These are phyloP conservation scores for Achlya flavicornis DNA, from an alignment of 2,888 invertebrate genomes.

Conservation along the genomic window DNA sequence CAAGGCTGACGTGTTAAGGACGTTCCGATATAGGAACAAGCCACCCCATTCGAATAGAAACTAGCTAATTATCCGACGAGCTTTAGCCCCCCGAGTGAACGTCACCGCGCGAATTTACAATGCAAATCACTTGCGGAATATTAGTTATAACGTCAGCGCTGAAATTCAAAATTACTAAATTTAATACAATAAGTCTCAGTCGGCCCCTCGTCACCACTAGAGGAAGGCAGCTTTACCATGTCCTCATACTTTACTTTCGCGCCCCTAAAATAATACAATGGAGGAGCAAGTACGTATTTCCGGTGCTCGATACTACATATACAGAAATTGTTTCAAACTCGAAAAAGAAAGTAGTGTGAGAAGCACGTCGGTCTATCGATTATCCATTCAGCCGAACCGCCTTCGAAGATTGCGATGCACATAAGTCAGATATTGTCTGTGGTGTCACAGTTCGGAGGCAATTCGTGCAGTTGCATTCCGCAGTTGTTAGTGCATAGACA, in stretches of 20 bases:
- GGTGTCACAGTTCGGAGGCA: slow-evolving; percentile 68
- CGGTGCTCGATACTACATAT: slow-evolving; percentile 48
- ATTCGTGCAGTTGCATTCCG: slow-evolving; percentile 69
- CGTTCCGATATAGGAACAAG: slow-evolving; percentile 58
- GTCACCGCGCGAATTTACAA: slow-evolving; percentile 81
- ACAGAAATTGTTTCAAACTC: slow-evolving; percentile 57
- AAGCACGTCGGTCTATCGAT: slow-evolving; percentile 71
- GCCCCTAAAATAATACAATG: slow-evolving; percentile 61
- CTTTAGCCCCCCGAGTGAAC: slow-evolving; percentile 73
- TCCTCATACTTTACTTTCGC: slow-evolving; percentile 51
- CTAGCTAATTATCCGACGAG: slow-evolving; percentile 81
- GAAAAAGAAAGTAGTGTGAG: slow-evolving; percentile 58
- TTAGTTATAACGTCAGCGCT: slow-evolving; percentile 79
- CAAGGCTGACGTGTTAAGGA: slow-evolving; percentile 64
- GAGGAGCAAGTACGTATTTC: slow-evolving; percentile 78
- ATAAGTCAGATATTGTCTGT: slow-evolving; percentile 69
- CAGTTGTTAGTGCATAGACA: slow-evolving; percentile 59
- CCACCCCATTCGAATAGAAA: slow-evolving; percentile 77
- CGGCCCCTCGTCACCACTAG: slow-evolving; percentile 74
- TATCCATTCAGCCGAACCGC: slow-evolving; percentile 63
- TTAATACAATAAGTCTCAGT: slow-evolving; percentile 81
- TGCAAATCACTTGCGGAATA: slow-evolving; percentile 81
- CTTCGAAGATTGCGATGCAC: slow-evolving; percentile 69
- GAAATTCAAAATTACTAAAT: slow-evolving; percentile 82
- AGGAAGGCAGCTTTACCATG: slow-evolving; percentile 73